phyloP scores from a whole-genome alignment of 1,140 invertebrate species.

The Papilio aristodemus region DNA sequence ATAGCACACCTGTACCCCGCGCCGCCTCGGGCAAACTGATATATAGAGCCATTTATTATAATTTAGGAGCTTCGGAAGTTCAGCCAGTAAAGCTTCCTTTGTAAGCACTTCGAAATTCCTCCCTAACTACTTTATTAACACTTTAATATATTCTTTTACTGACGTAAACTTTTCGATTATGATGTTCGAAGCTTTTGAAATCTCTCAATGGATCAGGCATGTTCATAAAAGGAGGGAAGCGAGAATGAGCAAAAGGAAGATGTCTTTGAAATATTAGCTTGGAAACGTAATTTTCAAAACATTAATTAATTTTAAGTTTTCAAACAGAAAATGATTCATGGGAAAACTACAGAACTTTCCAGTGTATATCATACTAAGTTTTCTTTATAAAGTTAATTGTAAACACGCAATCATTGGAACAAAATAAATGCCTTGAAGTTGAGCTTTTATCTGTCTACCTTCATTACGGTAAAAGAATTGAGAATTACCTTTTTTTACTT shows the following conservation, averaged over 20 bases:
- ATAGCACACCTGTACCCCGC: background rate
- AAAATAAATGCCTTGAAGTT: background rate
- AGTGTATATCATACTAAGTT: no score
- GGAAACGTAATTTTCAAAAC: no score
- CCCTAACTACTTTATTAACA: conserved; percentile 15
- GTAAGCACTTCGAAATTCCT: conserved; percentile 12
- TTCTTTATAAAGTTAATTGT: no score
- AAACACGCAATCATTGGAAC: background rate
- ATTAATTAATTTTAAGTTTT: no score
- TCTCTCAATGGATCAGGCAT: background rate
- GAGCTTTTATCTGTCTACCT: background rate
- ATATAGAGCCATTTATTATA: conserved; percentile 18
- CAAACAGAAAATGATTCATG: no score
- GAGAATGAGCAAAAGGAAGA: no score
- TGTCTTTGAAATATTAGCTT: no score
- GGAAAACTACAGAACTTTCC: no score
- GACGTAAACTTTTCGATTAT: background rate
- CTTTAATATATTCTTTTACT: conserved; percentile 7
- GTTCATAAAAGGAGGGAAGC: no score
- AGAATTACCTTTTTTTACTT: conserved; percentile 10
- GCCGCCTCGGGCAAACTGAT: conserved; percentile 7
- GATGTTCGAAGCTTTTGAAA: background rate
- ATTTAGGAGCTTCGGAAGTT: conserved; percentile 28
- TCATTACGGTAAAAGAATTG: conserved; percentile 14
- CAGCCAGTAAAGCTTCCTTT: conserved; percentile 6